Percentiles rank a stretch among this genome's conserved stretches.
Conservation (phyloP, 2,888 invertebrate genomes). For the Phytoseiulus persimilis region DNA sequence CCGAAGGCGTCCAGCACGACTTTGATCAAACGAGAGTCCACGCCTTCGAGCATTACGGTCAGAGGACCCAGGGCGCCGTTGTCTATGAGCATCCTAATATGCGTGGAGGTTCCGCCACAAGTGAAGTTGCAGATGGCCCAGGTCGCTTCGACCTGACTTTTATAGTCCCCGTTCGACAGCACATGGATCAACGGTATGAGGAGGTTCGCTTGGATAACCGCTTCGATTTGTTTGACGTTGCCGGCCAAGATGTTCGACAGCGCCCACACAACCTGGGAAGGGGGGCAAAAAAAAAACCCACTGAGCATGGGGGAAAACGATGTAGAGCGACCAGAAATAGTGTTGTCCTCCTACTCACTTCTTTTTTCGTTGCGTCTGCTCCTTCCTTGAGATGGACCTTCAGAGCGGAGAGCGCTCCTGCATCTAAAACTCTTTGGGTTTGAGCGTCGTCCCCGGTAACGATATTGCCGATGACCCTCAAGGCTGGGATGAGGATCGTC, state of each 20-base stretch:
- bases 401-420: conserved; percentile 64
- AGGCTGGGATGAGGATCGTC: conserved; percentile 70
- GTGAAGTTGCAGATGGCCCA: conserved; percentile 91
- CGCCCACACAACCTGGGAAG: conserved; percentile 55
- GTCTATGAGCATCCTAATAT: conserved; percentile 52
- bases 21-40: conserved; percentile 85
- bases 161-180: conserved; percentile 66
- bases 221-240: conserved; percentile 48
- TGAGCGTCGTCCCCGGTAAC: conserved; percentile 79
- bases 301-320: no score
- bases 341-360: conserved; percentile 57
- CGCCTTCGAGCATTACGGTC: conserved; percentile 82
- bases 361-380: conserved; percentile 80
- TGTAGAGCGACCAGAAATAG: no score
- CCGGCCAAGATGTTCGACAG: conserved; percentile 56
- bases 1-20: conserved; percentile 91
- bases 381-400: conserved; percentile 62
- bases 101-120: conserved; percentile 63
- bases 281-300: no score
- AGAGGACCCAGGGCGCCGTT: conserved; percentile 69
- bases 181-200: conserved; percentile 42
- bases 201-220: conserved; percentile 42
- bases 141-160: conserved; percentile 78
- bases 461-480: conserved; percentile 83
- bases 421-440: conserved; percentile 60